Base-by-base conservation (phyloP, 2,888 invertebrate genomes). In the Stegophylla sp. region DNA sequence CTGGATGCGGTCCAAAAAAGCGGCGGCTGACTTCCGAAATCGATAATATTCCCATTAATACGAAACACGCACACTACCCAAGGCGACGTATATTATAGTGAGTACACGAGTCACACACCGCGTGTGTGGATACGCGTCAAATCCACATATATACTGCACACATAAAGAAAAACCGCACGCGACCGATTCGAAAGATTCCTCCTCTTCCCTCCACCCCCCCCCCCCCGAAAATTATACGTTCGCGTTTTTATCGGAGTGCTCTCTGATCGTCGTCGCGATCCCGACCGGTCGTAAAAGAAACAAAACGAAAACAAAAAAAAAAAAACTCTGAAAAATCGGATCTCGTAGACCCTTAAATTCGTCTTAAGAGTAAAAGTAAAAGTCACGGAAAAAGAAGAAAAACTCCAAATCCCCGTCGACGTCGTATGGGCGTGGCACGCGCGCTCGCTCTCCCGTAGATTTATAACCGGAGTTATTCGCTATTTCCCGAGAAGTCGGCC, bases 1-100 rank as follows among this genome's bases (percentile, higher is more conserved):
- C 77, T 77, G 77, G 77, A 77, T 77, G 77, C 12, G 77, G 77
- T 69, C 77, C 77, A 77, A 77, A 67, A 77, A 59, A 77, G 23
- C 56, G 67, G 56, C 17, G 28, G 34, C 67, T 13, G 67, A 69
- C 67, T 67, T 59, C 48, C 45, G 53, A 59, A 77, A 77, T 77
- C 77, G 77, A 77, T 77, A 77, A 67, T 69, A 69, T 67, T 69
- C 77, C 67, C 77, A 69, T 77, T 77, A 67, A 77, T 69, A 77
- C 77, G 17, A 48, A 48, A 59, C 66, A 59, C 66, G 59, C 67
- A 45, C 75, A 17, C 23, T 41, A 41, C 45, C 17, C 26, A n/a
- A n/a, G n/a, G 20, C 17, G n/a, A 53, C 53, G 5, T 17, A 43
- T 10, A 43, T 15, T 17, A 15, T 13, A 15, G 15, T 3, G 51